Evolutionary conservation across 2,113 vertebrate genomes (phyloP).

Genomic region (Piliocolobus tephrosceles): DNA sequence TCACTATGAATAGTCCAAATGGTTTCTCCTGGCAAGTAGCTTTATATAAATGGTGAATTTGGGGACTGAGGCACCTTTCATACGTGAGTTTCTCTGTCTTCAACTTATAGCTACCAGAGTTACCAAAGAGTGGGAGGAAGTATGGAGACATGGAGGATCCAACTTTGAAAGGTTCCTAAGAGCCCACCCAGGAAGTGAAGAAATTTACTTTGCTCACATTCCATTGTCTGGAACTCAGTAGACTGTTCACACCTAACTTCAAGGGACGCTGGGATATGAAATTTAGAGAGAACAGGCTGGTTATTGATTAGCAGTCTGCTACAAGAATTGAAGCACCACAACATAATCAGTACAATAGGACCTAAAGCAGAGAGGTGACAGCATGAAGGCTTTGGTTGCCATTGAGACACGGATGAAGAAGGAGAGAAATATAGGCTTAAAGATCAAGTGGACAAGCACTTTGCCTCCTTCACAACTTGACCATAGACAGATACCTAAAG

Average conservation of each 20-base stretch:
- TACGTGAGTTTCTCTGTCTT: not conserved
- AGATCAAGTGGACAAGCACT: not conserved
- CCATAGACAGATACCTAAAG: not conserved
- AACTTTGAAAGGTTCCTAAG: not conserved
- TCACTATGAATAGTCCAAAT: not conserved
- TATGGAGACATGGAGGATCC: not conserved
- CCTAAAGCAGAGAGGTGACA: not conserved
- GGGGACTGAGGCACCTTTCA: not conserved
- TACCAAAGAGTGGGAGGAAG: not conserved
- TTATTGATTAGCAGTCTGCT: not conserved
- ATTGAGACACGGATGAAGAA: not conserved
- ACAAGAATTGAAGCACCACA: not conserved
- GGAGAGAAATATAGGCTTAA: not conserved
- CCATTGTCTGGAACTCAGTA: not conserved
- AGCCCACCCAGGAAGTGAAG: not conserved
- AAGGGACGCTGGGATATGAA: not conserved
- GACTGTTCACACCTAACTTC: not conserved
- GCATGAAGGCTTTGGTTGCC: not conserved
- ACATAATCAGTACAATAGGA: too few species aligned
- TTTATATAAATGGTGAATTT: not conserved
- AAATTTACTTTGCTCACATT: not conserved
- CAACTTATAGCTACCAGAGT: not conserved
- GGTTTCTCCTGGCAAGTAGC: not conserved
- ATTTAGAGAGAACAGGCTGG: not conserved
- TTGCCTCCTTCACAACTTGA: not conserved